Base-by-base conservation (phyloP, 2,888 invertebrate species). In the Adelognathus sp. region DNA sequence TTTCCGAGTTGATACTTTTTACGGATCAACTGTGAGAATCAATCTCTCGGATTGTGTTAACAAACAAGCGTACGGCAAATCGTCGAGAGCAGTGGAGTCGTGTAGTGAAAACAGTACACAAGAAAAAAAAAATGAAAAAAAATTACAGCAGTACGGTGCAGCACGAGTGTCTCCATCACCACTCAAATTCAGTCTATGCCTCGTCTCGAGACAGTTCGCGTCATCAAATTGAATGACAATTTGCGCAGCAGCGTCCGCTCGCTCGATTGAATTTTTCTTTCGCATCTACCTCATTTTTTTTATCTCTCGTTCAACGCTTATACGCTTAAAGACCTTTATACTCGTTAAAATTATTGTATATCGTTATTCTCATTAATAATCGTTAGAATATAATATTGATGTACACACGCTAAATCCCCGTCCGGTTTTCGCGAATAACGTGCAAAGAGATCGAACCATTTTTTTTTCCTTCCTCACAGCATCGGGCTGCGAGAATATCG, bases 321-420 rank as follows among this genome's bases (percentile, higher is more conserved):
- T n/a, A 85, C 83, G 83, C 81, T 83, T 83, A 85, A 84, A 82
- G 83, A 86, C 84, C 76, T 82, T 86, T 86, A 86, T 85, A 82
- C 82, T 86, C 82, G 82, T 88, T 88, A 88, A 88, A 88, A 88
- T 89, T 89, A 89, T 87, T 88, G 86, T 88, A 89, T 87, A 88
- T 86, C 86, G 87, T 84, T 88, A n/a, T n/a, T n/a, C n/a, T 84
- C 85, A 87, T 83, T 87, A 88, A 85, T 88, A 88, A 88, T 88
- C 84, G 84, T 88, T 90, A 89, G 84, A 88, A 88, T 90, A 90
- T 87, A 87, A 87, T 90, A 87, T 87, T 87, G 85, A 88, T 88
- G 85, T 85, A 88, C 84, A 86, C 85, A 82, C 54, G 69, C 76
- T 58, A 76, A 69, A 54, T 69, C 61, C n/a, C 50, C 69, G 60